Conservation (phyloP, 2,888 invertebrate genomes). For the Pocota personata region DNA sequence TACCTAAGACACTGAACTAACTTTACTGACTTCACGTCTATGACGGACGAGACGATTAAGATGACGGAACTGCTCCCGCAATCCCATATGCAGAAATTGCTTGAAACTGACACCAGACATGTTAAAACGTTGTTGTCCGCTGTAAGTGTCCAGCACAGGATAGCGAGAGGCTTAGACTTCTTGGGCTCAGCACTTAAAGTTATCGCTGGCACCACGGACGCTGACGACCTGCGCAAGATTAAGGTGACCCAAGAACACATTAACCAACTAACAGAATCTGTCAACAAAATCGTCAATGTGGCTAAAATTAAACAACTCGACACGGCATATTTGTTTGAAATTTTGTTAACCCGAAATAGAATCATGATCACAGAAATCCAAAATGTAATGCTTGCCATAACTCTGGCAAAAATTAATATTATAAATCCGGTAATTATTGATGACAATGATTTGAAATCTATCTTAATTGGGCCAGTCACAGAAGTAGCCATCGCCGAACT, state of each 20-base stretch:
- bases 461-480: constrained; percentile 26
- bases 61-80: no score
- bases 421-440: constrained; percentile 31
- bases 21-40: no score
- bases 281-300: background rate
- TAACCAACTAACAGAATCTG: background rate
- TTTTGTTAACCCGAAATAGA: background rate
- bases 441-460: no score
- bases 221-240: background rate
- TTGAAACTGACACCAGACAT: no score
- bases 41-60: no score
- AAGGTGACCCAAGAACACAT: background rate
- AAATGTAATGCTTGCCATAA: constrained; percentile 40
- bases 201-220: background rate
- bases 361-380: background rate
- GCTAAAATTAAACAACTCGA: background rate
- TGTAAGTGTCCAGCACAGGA: background rate
- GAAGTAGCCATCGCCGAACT: constrained; percentile 41
- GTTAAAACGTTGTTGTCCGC: background rate
- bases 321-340: background rate
- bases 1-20: background rate
- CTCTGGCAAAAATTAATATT: constrained; percentile 29
- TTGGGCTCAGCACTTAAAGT: background rate
- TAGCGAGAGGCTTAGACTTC: background rate
- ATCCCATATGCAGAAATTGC: no score